Evolutionary conservation across 2,113 vertebrate species (phyloP).

Genomic region (Lethenteron camtschaticum): DNA sequence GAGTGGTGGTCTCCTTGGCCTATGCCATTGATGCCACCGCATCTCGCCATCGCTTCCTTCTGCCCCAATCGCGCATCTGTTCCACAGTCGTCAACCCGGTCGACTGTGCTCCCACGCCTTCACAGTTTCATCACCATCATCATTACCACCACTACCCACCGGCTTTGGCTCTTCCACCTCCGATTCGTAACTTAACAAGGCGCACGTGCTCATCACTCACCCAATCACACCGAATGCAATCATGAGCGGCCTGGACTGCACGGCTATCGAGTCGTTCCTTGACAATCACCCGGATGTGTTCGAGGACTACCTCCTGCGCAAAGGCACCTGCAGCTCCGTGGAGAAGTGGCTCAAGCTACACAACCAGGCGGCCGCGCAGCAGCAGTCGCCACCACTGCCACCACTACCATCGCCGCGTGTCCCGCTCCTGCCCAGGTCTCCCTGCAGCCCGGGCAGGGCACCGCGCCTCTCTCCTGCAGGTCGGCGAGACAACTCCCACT

Average conservation of each 20-base stretch:
- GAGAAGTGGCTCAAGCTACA: slow-evolving; percentile 70
- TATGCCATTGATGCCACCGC: too few species aligned
- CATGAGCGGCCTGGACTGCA: slow-evolving; percentile 60
- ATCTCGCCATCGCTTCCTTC: background rate
- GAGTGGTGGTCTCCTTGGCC: too few species aligned
- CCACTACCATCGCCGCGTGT: too few species aligned
- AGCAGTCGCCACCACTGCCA: too few species aligned
- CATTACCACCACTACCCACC: background rate
- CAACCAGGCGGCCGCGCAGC: slow-evolving; percentile 20
- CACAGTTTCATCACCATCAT: background rate
- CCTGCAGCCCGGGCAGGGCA: background rate
- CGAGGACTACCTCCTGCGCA: slow-evolving; percentile 59
- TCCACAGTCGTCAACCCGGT: background rate
- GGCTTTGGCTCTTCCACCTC: background rate
- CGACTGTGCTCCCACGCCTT: background rate
- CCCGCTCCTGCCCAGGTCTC: background rate
- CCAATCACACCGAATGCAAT: slow-evolving; percentile 12
- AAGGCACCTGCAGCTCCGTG: slow-evolving; percentile 51
- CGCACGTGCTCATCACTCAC: background rate
- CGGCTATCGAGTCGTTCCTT: slow-evolving; percentile 84
- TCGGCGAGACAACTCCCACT: too few species aligned
- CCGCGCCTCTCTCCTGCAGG: background rate
- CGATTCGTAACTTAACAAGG: background rate
- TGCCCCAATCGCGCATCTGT: background rate
- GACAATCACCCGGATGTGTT: slow-evolving; percentile 66